Base-by-base conservation (phyloP, 2,113 vertebrate species). In the Synchiropus splendidus region DNA sequence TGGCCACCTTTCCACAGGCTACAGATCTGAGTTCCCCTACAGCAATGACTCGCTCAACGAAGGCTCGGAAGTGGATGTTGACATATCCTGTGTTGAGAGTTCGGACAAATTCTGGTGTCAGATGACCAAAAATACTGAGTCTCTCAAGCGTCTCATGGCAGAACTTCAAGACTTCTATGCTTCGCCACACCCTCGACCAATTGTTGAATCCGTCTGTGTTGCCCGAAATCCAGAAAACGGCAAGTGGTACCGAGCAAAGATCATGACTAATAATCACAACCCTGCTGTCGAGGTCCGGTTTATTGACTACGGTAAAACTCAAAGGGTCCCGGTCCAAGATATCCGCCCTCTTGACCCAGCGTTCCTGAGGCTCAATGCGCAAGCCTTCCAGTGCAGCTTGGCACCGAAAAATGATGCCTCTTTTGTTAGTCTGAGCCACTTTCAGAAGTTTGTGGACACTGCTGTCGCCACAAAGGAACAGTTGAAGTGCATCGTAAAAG, bases 181-280 rank as follows among this genome's bases (percentile, higher is more conserved):
- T 12, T 54, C 52, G 1, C 2, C 12, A 2, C 1, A 42, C 9
- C 36, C 45, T 14, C 45, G 45, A 18, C 48, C 67, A 4, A 31
- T 73, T 2, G 42, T 56, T 2, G 58, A 61, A 16, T 59, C 45
- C 0, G 8, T 61, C 42, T 78, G 45, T 11, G 58, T 66, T 0
- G 61, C 61, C 14, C 52, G 53, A 34, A 66, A 68, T 54, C 72
- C 72, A 31, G 58, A 64, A 1, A 30, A 68, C 12, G n/a, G 12
- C 14, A 51, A 51, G 45, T 78, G 75, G 75, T 64, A 66, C 51
- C 65, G 75, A 51, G 64, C 58, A 12, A 73, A 9, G 32, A 66
- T 75, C n/a, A 12, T 68, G 15, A 2, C 55, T n/a, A 45, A 30
- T 42, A 32, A 16, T 2, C 31, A 51, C 17, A 51, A 36, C 6